A percentile compares a stretch with the other conserved stretches of the same genome.
These are phyloP conservation scores for Hylaeus anthracinus DNA, from an alignment of 1,140 invertebrate species.

Conservation along the genomic window DNA sequence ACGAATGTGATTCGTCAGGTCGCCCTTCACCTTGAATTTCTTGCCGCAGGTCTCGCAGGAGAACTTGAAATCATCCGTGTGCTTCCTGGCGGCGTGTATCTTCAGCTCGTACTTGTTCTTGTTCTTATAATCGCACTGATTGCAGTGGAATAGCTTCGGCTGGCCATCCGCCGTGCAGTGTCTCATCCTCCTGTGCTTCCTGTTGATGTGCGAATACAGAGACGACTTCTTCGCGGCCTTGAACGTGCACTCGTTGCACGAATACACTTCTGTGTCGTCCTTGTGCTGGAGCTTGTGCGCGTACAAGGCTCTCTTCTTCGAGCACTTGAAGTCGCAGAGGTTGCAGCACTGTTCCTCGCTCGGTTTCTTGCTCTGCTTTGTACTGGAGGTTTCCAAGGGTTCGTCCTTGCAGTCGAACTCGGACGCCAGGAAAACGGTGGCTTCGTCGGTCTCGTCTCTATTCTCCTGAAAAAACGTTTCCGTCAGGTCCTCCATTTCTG, in stretches of 20 bases:
- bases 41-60: conserved; percentile 82
- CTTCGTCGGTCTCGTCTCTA: background rate
- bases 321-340: conserved; percentile 80
- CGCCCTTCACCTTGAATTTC: conserved; percentile 80
- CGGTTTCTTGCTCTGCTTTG: background rate
- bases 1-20: conserved; percentile 85
- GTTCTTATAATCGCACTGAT: conserved; percentile 77
- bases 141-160: conserved; percentile 70
- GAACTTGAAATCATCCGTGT: conserved; percentile 78
- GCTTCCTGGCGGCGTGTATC: conserved; percentile 76
- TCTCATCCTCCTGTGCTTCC: conserved; percentile 66
- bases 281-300: conserved; percentile 81
- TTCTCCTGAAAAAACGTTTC: background rate
- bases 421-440: background rate
- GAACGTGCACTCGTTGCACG: conserved; percentile 74
- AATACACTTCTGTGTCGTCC: conserved; percentile 62
- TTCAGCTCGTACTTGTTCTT: conserved; percentile 79
- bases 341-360: conserved; percentile 63
- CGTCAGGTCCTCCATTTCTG: background rate
- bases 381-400: background rate
- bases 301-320: conserved; percentile 80
- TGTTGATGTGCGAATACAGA: conserved; percentile 74
- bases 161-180: conserved; percentile 40
- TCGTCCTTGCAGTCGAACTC: conserved; percentile 13
- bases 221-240: conserved; percentile 71